Evolutionary conservation across 1,140 invertebrate genomes (phyloP).

Genomic region (Eumeta japonica): DNA sequence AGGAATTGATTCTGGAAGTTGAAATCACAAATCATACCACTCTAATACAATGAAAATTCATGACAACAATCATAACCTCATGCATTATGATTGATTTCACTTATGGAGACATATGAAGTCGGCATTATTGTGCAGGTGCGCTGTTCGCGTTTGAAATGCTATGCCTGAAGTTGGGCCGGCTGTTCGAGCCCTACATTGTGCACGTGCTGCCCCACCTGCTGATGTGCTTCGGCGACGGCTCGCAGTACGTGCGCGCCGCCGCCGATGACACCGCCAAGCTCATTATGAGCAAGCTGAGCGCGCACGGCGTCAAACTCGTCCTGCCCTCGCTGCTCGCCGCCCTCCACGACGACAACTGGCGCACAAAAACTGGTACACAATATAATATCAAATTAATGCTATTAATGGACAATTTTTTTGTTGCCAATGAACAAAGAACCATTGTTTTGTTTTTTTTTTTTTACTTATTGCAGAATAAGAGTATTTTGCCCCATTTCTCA

Average conservation of each 20-base stretch:
- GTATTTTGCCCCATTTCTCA: neutral
- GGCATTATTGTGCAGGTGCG: slow-evolving; percentile 66
- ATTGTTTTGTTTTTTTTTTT: too few relatives aligned
- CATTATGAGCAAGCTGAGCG: slow-evolving; percentile 95
- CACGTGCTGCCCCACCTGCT: slow-evolving; percentile 94
- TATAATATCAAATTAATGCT: neutral
- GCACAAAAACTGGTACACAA: slow-evolving; percentile 87
- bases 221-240: slow-evolving; percentile 93
- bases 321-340: slow-evolving; percentile 88
- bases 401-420: too few relatives aligned
- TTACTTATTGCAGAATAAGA: too few relatives aligned
- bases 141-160: slow-evolving; percentile 98
- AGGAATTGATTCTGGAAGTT: too few relatives aligned
- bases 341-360: slow-evolving; percentile 96
- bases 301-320: slow-evolving; percentile 96
- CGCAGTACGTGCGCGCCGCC: slow-evolving; percentile 86
- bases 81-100: too few relatives aligned
- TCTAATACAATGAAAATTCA: neutral
- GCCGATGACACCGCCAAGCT: slow-evolving; percentile 93
- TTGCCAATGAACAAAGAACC: too few relatives aligned
- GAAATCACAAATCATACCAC: too few relatives aligned
- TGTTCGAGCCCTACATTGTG: slow-evolving; percentile 99
- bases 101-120: neutral
- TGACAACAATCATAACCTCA: too few relatives aligned
- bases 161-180: slow-evolving; percentile 88